phyloP scores from a whole-genome alignment of 30 jellyfish, hydroid and myxozoan species.

The Sanderia malayensis region DNA sequence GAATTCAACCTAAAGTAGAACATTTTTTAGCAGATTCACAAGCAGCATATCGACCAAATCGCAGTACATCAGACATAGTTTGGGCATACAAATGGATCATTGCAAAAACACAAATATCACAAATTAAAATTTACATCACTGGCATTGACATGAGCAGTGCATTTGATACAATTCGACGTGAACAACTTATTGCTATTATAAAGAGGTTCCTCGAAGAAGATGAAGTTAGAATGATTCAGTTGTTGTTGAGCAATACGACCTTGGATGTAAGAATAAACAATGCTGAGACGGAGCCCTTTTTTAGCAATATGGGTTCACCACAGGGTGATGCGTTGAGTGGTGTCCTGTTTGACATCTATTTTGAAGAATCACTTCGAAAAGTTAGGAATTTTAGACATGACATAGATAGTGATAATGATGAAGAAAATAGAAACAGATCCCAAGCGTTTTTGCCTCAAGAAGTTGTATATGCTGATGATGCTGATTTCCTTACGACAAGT shows the following conservation, averaged over 20 bases:
- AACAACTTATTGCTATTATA: background rate
- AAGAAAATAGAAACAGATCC: background rate
- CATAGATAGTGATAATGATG: background rate
- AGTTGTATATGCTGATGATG: slow-evolving; percentile 36
- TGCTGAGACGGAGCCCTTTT: slow-evolving; percentile 8
- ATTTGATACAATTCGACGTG: slow-evolving; percentile 14
- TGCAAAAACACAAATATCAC: slow-evolving; percentile 21
- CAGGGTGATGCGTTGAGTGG: slow-evolving; percentile 53
- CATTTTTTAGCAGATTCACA: slow-evolving; percentile 33
- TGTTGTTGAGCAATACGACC: slow-evolving; percentile 1
- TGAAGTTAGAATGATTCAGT: slow-evolving; percentile 16
- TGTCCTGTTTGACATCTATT: slow-evolving; percentile 1
- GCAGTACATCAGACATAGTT: slow-evolving; percentile 40
- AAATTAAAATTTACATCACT: slow-evolving; percentile 6
- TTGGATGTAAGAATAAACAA: slow-evolving; percentile 10
- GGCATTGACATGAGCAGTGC: slow-evolving; percentile 47
- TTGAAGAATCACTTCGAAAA: slow-evolving; percentile 18
- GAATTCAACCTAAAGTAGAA: slow-evolving; percentile 26
- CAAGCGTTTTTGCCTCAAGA: slow-evolving; percentile 31
- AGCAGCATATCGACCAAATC: slow-evolving; percentile 21
- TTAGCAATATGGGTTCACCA: slow-evolving; percentile 35
- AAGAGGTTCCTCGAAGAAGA: slow-evolving; percentile 8
- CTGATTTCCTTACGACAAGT: slow-evolving; percentile 21
- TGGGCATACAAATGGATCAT: slow-evolving; percentile 48
- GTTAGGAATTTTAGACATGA: background rate